Evolutionary conservation across 37 sponge, comb jelly and placozoan genomes (phyloP).

Genomic region (Bolinopsis microptera): DNA sequence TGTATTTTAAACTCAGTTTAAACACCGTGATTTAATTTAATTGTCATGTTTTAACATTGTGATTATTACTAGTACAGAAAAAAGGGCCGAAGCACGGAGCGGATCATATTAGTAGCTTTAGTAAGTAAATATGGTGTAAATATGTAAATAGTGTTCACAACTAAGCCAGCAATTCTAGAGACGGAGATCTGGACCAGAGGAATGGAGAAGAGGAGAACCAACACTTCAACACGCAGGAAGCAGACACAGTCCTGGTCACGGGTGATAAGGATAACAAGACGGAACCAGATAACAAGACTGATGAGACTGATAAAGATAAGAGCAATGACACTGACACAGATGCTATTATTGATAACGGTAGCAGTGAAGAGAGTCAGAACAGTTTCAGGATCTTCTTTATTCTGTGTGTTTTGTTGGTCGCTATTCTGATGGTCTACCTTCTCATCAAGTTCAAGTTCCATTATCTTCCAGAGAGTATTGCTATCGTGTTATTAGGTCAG

Average conservation of each 20-base stretch:
- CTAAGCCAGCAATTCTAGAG: neutral
- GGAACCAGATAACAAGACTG: neutral
- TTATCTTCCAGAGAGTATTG: conserved; percentile 93
- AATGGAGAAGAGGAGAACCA: neutral
- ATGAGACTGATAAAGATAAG: too few species aligned
- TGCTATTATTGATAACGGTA: too few species aligned
- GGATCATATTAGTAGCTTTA: too few species aligned
- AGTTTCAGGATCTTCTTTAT: conserved; percentile 70
- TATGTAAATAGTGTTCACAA: too few species aligned
- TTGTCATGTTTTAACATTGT: too few species aligned
- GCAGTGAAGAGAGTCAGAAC: conserved; percentile 71
- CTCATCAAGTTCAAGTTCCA: conserved; percentile 85
- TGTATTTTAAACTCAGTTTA: too few species aligned
- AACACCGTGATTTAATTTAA: too few species aligned
- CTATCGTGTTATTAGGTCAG: conserved; percentile 84
- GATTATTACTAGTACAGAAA: too few species aligned
- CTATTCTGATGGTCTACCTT: conserved; percentile 76
- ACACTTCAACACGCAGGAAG: neutral
- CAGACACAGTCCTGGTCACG: neutral
- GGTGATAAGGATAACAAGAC: neutral
- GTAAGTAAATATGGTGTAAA: too few species aligned
- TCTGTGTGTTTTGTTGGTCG: conserved; percentile 71
- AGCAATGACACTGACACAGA: too few species aligned
- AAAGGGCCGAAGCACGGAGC: too few species aligned
- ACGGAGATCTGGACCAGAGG: neutral